Evolutionary conservation across 2,797 vertebrate genomes (phyloP), one percentile per base, ranked within the genome.

Genomic region (Onychomys leucogaster): DNA sequence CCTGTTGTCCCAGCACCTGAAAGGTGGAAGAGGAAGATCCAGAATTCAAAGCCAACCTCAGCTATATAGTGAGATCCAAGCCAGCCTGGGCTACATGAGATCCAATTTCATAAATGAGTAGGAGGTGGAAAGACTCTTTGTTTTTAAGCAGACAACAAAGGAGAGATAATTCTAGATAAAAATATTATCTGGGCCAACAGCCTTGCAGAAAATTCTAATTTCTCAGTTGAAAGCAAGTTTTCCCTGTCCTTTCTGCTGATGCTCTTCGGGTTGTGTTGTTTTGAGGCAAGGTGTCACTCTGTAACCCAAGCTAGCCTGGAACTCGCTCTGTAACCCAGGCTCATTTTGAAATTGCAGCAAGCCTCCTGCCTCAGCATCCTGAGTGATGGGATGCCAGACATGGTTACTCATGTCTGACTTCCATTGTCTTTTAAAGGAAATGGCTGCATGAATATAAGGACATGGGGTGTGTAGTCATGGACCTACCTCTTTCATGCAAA

Each of bases 401-500:
- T n/a, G 41, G n/a, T 6, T 61, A 23, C 46, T 13, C 29, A 63
- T 23, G 9, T 17, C 37, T 52, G 55, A 43, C 59, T 90, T 5
- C 34, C 43, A 46, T 29, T 59, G 21, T 61, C 37, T 82, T 67
- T 27, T n/a, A 25, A 11, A 71, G 32, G 25, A 90, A 93, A 87
- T 37, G 6, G 0, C 25, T 85, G 21, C 63, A 32, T n/a, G 13
- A 59, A 43, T 13, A 2, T 5, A 69, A 32, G 5, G 49, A 25
- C 34, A 57, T 13, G 5, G 52, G 55, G 43, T 6, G 12, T 46
- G 14, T 32, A n/a, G 21, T 77, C 25, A 49, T 2, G 10, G 1
- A 65, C 4, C 23, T 99, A 99, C 99, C 99, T 99, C 99, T 81
- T 99, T 99, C 96, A 99, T 99, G 98, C 99, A 99, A 77, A 99